Percentiles rank a stretch among this genome's conserved stretches.
Conservation (phyloP, 35 echinoderm and acorn worm genomes). For the Holothuria glaberrima region DNA sequence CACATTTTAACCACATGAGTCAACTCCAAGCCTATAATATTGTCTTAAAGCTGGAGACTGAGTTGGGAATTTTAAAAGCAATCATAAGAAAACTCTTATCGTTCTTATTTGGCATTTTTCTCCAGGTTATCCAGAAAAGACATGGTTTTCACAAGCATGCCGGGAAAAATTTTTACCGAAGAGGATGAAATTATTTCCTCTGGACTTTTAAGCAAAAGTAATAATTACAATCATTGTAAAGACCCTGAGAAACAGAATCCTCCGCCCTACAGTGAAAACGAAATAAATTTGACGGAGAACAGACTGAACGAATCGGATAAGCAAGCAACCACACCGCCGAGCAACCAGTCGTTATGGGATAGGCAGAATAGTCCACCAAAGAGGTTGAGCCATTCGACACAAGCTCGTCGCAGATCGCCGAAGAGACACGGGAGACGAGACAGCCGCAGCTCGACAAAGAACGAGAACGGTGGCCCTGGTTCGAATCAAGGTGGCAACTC, state of each 20-base stretch:
- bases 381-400: conserved; percentile 63
- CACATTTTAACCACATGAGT: too few relatives aligned
- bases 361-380: conserved; percentile 48
- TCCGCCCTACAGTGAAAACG: conserved; percentile 36
- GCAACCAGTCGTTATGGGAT: background rate
- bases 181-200: conserved; percentile 83
- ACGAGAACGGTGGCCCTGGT: background rate
- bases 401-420: conserved; percentile 1
- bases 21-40: too few relatives aligned
- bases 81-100: too few relatives aligned
- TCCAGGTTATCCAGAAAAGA: conserved; percentile 81
- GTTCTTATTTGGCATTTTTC: too few relatives aligned
- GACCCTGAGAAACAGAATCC: conserved; percentile 23
- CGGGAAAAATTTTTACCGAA: conserved; percentile 87
- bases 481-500: background rate
- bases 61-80: too few relatives aligned
- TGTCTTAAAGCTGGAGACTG: too few relatives aligned
- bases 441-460: background rate
- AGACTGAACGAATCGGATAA: background rate
- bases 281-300: conserved; percentile 44
- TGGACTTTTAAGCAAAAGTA: conserved; percentile 19
- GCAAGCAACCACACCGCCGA: background rate
- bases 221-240: conserved; percentile 29
- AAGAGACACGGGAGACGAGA: conserved; percentile 31
- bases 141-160: conserved; percentile 94